Evolutionary conservation across 1,140 invertebrate genomes (phyloP).

Genomic region (Drosophila sechellia): DNA sequence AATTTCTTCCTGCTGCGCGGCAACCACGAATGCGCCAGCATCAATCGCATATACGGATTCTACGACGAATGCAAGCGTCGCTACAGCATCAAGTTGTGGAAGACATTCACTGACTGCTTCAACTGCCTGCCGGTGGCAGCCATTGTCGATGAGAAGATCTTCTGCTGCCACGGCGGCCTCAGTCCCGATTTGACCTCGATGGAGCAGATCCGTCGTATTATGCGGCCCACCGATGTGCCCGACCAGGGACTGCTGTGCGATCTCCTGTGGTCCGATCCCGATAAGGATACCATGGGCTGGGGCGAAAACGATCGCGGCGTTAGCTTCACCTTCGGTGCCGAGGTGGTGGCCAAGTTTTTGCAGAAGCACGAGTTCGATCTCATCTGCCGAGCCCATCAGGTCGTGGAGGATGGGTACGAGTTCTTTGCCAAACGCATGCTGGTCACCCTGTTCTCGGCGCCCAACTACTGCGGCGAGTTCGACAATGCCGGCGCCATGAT

Average conservation of each 20-base stretch:
- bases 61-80: conserved; percentile 98
- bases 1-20: conserved; percentile 95
- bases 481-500: conserved; percentile 99
- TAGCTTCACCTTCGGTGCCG: conserved; percentile 97
- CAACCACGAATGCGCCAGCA: conserved; percentile 95
- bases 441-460: conserved; percentile 98
- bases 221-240: conserved; percentile 96
- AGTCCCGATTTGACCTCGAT: conserved; percentile 95
- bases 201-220: conserved; percentile 96
- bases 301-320: conserved; percentile 98
- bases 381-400: conserved; percentile 98
- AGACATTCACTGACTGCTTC: conserved; percentile 99
- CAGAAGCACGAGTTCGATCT: conserved; percentile 98
- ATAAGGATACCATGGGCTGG: conserved; percentile 96
- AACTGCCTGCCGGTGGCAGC: conserved; percentile 99
- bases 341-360: conserved; percentile 96
- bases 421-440: conserved; percentile 99
- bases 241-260: conserved; percentile 97
- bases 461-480: conserved; percentile 99
- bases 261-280: conserved; percentile 98
- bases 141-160: conserved; percentile 98
- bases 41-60: conserved; percentile 98
- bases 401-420: conserved; percentile 99
- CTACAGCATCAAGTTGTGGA: conserved; percentile 99
- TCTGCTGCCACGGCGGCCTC: conserved; percentile 98